A percentile compares a stretch with the other conserved stretches of the same genome.
Conservation (phyloP, 2,113 vertebrate genomes). For the Zootoca vivipara region DNA sequence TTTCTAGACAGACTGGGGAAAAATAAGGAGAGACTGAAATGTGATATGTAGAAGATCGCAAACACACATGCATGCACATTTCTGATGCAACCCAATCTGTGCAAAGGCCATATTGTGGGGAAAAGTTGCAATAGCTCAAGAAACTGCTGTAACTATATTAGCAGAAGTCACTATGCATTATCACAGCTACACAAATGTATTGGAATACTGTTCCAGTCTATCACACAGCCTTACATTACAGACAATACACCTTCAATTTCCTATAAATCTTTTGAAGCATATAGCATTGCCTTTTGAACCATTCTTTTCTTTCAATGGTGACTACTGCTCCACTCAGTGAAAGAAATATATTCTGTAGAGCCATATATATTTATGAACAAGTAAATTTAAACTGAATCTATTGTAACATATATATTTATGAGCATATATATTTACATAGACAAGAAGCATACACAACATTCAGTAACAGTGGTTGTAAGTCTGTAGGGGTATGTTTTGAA, state of each 20-base stretch:
- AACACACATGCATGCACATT: background rate
- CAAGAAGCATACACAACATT: background rate
- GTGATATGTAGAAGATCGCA: too few species aligned
- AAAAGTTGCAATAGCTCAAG: background rate
- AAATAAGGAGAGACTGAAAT: too few species aligned
- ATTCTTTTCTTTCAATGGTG: slow-evolving; percentile 31
- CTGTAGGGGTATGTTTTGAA: accelerated
- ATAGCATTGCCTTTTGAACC: slow-evolving; percentile 22
- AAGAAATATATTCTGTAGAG: background rate
- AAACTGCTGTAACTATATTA: background rate
- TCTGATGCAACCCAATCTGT: background rate
- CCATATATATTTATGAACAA: slow-evolving; percentile 15
- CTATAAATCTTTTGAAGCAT: background rate
- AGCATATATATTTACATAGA: background rate
- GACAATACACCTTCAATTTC: background rate
- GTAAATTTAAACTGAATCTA: slow-evolving; percentile 9
- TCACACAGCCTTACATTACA: background rate
- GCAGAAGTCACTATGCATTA: background rate
- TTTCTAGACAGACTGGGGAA: too few species aligned
- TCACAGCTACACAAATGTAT: background rate
- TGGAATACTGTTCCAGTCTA: background rate
- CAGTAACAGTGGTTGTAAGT: slow-evolving; percentile 1
- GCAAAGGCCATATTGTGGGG: background rate
- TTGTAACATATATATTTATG: background rate
- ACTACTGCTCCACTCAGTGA: slow-evolving; percentile 21